Conservation (phyloP, 1,140 invertebrate genomes). For the Tenebrio molitor region DNA sequence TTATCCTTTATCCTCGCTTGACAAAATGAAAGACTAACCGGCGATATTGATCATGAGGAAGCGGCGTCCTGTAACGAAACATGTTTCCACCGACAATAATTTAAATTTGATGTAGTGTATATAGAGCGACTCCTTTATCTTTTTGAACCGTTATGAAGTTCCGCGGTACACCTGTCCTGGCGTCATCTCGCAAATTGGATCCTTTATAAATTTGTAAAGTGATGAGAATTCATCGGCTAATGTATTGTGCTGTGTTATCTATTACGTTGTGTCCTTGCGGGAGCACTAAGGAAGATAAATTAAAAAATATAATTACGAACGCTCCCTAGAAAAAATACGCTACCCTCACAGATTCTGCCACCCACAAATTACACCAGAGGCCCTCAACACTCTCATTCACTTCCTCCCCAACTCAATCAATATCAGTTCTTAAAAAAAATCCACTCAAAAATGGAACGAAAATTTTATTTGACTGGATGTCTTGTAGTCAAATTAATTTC, state of each 20-base stretch:
- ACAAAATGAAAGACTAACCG: not conserved
- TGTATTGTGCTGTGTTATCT: conserved; percentile 59
- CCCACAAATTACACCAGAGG: conserved; percentile 15
- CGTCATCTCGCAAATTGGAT: conserved; percentile 51
- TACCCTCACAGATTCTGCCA: conserved; percentile 40
- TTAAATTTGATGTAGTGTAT: not conserved
- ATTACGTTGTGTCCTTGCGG: conserved; percentile 58
- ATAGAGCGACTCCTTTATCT: not conserved
- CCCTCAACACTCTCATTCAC: no score
- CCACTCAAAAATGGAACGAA: no score
- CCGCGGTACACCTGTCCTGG: conserved; percentile 12
- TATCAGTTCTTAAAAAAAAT: no score
- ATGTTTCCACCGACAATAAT: conserved; percentile 16
- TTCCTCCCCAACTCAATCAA: conserved; percentile 5
- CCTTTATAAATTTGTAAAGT: conserved; percentile 49
- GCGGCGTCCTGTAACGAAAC: no score
- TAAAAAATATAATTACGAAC: conserved; percentile 63
- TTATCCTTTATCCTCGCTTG: no score
- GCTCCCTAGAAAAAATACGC: conserved; percentile 53
- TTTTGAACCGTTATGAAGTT: conserved; percentile 6
- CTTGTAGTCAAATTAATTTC: no score
- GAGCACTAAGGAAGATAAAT: conserved; percentile 63
- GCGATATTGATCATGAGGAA: no score
- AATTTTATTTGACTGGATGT: no score
- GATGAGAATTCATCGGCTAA: conserved; percentile 60